phyloP scores from a whole-genome alignment of 2,113 vertebrate genomes.

The Merops nubicus region DNA sequence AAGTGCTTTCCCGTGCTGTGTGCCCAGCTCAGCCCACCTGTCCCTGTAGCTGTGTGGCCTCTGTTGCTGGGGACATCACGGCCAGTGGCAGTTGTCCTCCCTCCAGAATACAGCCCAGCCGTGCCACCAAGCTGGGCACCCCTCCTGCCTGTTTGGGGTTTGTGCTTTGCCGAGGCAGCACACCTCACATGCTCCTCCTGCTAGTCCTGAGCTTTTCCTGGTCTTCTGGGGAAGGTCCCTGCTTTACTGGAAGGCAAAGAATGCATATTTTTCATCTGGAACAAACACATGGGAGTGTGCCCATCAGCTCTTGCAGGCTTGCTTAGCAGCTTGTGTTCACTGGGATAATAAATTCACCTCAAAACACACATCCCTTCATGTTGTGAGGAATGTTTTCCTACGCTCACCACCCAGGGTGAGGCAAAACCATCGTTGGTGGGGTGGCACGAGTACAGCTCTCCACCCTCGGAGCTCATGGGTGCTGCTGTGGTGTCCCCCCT shows the following conservation, averaged over 20 bases:
- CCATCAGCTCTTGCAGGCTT: neutral
- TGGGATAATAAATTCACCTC: neutral
- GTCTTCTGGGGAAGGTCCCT: neutral
- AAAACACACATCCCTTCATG: neutral
- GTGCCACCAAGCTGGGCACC: fast-evolving
- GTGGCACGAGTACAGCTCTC: neutral
- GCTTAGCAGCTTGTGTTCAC: neutral
- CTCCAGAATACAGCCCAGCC: neutral
- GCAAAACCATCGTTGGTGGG: fast-evolving
- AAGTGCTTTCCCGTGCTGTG: neutral
- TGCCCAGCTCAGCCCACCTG: neutral
- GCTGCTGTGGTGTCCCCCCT: neutral
- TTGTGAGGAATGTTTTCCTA: neutral
- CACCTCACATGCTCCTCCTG: neutral
- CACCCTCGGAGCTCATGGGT: fast-evolving
- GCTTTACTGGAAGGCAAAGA: neutral
- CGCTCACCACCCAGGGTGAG: neutral
- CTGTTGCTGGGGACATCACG: fast-evolving
- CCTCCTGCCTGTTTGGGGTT: neutral
- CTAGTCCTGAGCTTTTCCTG: neutral
- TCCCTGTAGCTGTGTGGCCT: neutral
- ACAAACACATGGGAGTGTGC: neutral
- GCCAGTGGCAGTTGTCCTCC: neutral
- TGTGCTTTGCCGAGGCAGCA: neutral
- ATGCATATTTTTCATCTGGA: neutral